Conservation (phyloP, 2,113 vertebrate genomes). For the Platysternon megacephalum region DNA sequence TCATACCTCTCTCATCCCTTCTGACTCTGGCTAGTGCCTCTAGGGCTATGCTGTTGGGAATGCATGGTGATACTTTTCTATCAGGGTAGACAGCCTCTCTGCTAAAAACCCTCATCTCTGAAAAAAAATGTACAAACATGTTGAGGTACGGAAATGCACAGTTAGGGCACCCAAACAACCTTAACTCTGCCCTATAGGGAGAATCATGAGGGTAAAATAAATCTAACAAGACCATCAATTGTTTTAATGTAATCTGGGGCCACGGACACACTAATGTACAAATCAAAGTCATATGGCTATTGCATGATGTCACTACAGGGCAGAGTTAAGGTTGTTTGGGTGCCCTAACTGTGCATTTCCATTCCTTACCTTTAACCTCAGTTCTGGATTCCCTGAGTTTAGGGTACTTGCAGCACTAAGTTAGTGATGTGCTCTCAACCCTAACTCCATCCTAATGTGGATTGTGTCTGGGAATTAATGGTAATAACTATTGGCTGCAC, state of each 20-base stretch:
- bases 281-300: background rate
- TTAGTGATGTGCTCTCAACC: accelerated
- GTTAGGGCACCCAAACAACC: background rate
- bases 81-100: background rate
- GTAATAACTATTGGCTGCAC: background rate
- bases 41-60: too few relatives aligned
- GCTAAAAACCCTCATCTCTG: too few relatives aligned
- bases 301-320: background rate
- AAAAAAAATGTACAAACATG: background rate
- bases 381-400: background rate
- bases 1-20: too few relatives aligned
- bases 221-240: background rate
- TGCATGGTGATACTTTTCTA: too few relatives aligned
- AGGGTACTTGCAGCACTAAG: background rate
- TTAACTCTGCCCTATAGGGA: background rate
- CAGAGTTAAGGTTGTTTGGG: background rate
- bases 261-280: accelerated
- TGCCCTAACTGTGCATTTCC: background rate
- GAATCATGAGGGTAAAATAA: background rate
- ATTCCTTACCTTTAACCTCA: background rate
- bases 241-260: background rate
- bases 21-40: too few relatives aligned
- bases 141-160: background rate
- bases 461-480: background rate
- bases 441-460: background rate